Evolutionary conservation across 2,888 invertebrate genomes (phyloP), one percentile per base, ranked within the genome.

Genomic region (Cryptocephalus moraei): DNA sequence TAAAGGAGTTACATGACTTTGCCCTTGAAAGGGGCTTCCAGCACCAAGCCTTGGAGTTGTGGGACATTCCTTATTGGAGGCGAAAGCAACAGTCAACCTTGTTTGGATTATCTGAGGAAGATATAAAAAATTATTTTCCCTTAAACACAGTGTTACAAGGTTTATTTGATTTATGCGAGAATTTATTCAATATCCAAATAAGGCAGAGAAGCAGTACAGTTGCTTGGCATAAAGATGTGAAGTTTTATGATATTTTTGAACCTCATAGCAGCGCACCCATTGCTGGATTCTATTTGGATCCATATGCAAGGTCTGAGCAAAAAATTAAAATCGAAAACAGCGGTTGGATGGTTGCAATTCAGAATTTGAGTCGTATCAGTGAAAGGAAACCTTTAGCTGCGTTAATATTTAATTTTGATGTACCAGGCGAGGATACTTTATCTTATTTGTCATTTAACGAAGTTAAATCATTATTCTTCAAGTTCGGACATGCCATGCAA

Each of bases 51-150:
- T 67, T 93, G 14, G 81, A 87, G 57, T 73, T 81, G 42, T 94
- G 88, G 82, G 96, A 96, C 69, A 75, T 95, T 41, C 79, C 86
- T 1, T 96, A 86, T 65, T 96, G 91, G 90, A 78, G 82, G 58
- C 77, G 88, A 55, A 85, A 86, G 65, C 87, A 91, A 55, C 76
- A 79, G 54, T 74, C 76, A 61, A 72, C 78, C 0, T 63, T 84
- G 9, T 85, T 78, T 61, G 76, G 80, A 45, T 79, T 82, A 54
- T 80, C 86, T 59, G 86, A 89, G 55, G 79, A 83, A 51, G 73
- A 79, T 56, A 73, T 90, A 9, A 75, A 81, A 14, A 81, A 88
- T 63, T 94, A 86, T 69, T 94, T 96, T 62, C 89, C 91, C 0
- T 67, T 92, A 8, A 80, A 84, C 0, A 79, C 77, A 58, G 93